These are phyloP conservation scores for Chrysodeixis includens DNA, from an alignment of 2,888 invertebrate species.

Conservation along the genomic window DNA sequence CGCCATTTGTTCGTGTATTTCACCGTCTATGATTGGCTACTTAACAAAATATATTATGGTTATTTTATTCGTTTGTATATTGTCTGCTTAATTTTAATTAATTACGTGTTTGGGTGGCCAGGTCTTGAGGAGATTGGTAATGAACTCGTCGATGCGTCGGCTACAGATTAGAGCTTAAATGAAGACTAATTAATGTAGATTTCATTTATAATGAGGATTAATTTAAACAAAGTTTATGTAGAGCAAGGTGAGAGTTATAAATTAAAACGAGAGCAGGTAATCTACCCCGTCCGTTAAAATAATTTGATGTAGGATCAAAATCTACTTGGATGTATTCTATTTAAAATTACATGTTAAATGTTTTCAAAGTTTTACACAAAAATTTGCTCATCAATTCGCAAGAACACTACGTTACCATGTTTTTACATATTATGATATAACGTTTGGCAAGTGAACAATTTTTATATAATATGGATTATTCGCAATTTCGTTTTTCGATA, in stretches of 20 bases:
- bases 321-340: too few relatives aligned
- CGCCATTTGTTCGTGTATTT: constrained; percentile 22
- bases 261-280: neutral
- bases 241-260: neutral
- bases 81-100: constrained; percentile 32
- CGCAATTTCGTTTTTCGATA: neutral
- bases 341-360: too few relatives aligned
- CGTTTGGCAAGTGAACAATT: constrained; percentile 33
- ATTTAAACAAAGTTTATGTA: neutral
- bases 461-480: constrained; percentile 6
- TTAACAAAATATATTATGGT: constrained; percentile 27
- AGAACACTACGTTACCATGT: constrained; percentile 5
- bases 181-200: neutral
- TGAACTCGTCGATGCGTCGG: neutral
- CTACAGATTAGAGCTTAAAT: neutral
- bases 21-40: constrained; percentile 15
- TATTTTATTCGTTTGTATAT: constrained; percentile 21
- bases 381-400: constrained; percentile 13
- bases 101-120: constrained; percentile 23
- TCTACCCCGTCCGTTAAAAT: too few relatives aligned
- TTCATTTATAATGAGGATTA: neutral
- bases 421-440: constrained; percentile 22
- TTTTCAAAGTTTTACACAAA: neutral
- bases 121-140: constrained; percentile 6
- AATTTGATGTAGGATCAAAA: too few relatives aligned